phyloP scores from a whole-genome alignment of 2,888 invertebrate species.

The Morpho helenor region DNA sequence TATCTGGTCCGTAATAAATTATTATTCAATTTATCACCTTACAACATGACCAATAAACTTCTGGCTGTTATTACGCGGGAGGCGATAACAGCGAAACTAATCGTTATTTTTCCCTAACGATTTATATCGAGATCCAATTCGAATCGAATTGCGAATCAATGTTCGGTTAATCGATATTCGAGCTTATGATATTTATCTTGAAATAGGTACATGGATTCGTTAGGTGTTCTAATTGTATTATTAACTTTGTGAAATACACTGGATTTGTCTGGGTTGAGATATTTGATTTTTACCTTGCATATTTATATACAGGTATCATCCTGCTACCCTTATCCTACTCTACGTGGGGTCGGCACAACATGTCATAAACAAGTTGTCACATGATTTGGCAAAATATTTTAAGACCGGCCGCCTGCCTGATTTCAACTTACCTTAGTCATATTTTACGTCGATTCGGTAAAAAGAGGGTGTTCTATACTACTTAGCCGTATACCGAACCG shows the following conservation, averaged over 20 bases:
- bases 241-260: neutral
- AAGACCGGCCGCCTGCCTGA: no score
- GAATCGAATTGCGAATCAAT: conserved; percentile 22
- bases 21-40: conserved; percentile 74
- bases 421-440: no score
- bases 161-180: conserved; percentile 15
- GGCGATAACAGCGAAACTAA: conserved; percentile 56
- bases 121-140: conserved; percentile 27
- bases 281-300: no score
- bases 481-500: no score
- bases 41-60: conserved; percentile 65
- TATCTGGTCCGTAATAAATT: conserved; percentile 71
- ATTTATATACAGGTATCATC: no score
- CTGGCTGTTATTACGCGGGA: conserved; percentile 66
- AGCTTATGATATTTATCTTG: conserved; percentile 8
- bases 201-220: conserved; percentile 13
- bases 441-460: no score
- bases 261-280: no score
- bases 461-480: no score
- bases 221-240: conserved; percentile 5
- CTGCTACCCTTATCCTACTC: no score
- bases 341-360: no score
- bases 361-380: no score
- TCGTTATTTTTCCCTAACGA: conserved; percentile 42
- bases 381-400: no score